Percentiles rank a stretch among this genome's conserved stretches.
Conservation (phyloP, 2,113 vertebrate species). For the Vidua macroura region DNA sequence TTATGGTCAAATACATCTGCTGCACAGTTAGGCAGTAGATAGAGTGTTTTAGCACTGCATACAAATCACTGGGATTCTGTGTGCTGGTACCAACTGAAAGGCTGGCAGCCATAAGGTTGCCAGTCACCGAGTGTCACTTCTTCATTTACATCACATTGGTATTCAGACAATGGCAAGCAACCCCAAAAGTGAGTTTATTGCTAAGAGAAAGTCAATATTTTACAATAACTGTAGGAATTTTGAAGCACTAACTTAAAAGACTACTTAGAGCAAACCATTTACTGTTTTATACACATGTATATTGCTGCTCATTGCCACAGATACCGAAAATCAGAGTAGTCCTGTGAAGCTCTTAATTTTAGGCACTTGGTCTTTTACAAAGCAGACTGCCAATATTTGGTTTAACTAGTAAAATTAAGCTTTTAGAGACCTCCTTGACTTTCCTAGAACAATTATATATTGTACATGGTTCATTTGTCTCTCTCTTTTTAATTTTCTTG, state of each 20-base stretch:
- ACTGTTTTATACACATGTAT: constrained; percentile 29
- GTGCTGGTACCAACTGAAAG: background rate
- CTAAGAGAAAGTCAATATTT: constrained; percentile 73
- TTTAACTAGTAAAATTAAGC: constrained; percentile 37
- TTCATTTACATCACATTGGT: constrained; percentile 67
- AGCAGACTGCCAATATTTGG: constrained; percentile 28
- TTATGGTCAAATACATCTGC: constrained; percentile 61
- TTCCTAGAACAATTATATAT: constrained; percentile 29
- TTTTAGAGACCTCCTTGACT: constrained; percentile 45
- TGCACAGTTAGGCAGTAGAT: background rate
- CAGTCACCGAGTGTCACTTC: constrained; percentile 12
- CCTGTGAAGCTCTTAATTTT: constrained; percentile 11
- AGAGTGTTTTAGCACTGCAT: constrained; percentile 46
- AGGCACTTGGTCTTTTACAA: constrained; percentile 43
- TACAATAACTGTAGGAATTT: constrained; percentile 61
- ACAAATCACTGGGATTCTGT: constrained; percentile 19
- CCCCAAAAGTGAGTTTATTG: constrained; percentile 66
- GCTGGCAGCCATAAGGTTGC: constrained; percentile 32
- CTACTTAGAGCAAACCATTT: constrained; percentile 54
- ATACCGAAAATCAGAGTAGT: constrained; percentile 25
- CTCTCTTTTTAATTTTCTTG: constrained; percentile 25
- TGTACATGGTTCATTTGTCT: background rate
- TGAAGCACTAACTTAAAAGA: constrained; percentile 66
- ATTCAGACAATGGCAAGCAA: constrained; percentile 54
- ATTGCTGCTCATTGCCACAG: constrained; percentile 42